Conservation (phyloP, 2,888 invertebrate genomes). For the Mermis nigrescens region DNA sequence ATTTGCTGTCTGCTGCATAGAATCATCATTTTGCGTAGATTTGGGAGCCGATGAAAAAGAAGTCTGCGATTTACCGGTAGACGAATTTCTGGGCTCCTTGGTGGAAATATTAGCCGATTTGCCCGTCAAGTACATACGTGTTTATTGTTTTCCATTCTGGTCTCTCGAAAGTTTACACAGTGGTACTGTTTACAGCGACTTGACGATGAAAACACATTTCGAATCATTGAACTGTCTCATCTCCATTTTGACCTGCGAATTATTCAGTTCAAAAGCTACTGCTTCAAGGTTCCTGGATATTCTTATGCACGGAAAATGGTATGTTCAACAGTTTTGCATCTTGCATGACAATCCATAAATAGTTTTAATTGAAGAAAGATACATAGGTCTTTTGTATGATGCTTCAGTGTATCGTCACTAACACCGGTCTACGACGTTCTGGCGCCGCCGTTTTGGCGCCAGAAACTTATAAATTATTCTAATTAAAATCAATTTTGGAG, state of each 20-base stretch:
- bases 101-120: conserved; percentile 61
- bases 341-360: not conserved
- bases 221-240: conserved; percentile 36
- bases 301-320: conserved; percentile 34
- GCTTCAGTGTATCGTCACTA: too few species aligned
- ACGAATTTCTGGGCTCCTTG: conserved; percentile 53
- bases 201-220: conserved; percentile 26
- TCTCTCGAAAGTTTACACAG: conserved; percentile 23
- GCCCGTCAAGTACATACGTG: conserved; percentile 58
- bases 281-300: conserved; percentile 32
- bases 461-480: too few species aligned
- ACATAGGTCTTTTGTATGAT: too few species aligned
- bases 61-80: conserved; percentile 40
- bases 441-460: too few species aligned
- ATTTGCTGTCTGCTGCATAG: too few species aligned
- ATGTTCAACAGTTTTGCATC: not conserved
- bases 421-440: too few species aligned
- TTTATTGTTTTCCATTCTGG: too few species aligned
- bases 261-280: conserved; percentile 35
- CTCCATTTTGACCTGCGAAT: conserved; percentile 36
- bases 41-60: conserved; percentile 20
- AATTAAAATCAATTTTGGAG: too few species aligned
- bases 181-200: conserved; percentile 18
- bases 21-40: too few species aligned
- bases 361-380: too few species aligned